Evolutionary conservation across 2,113 vertebrate species (phyloP), one percentile per base, ranked within the genome.

Genomic region (Cochlearius cochlearius): DNA sequence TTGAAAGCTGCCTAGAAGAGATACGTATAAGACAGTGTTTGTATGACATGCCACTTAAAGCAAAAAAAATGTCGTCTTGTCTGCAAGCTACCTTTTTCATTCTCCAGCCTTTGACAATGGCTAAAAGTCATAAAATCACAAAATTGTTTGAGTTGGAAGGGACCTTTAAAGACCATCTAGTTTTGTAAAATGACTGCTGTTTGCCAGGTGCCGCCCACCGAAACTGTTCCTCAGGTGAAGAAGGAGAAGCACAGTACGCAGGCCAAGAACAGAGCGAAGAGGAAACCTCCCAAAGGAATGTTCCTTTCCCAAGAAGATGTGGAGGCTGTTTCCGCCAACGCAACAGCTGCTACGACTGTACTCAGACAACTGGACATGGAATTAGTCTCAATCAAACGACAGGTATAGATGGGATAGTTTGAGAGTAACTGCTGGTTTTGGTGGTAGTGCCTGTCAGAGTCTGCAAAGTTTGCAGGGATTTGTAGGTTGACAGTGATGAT

Each of bases 241-340:
- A 99, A 99, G 80, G 99, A 99, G 76, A 98, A 98, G 67, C 98
- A 98, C 91, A 98, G 98, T 58, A 98, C 98, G 0, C 98, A 98
- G 85, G 98, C 99, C 49, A 99, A 99, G 96, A 99, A 99, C 34
- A 97, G 99, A 82, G 98, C 99, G 2, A 99, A 99, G 96, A 99
- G 99, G 96, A 99, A 99, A 97, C 99, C 99, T 74, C 99, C 99
- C 4, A 99, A 99, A 97, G 99, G 99, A 81, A 99, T 99, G 99
- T 99, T 99, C 80, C 98, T 99, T 62, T 99, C 97, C 52, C 99
- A 99, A 80, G 98, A 99, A 83, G 99, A 99, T 4, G 99, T 99
- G 22, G 98, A 98, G 11, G 99, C 99, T 0, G 98, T 99, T 87
- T 99, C 99, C 2, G 98, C 98, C 66, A 99, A 98, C 0, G 98